A percentile compares a stretch with the other conserved stretches of the same genome.
Evolutionary conservation across 2,888 invertebrate species (phyloP).

Genomic region (Coenonympha glycerion): DNA sequence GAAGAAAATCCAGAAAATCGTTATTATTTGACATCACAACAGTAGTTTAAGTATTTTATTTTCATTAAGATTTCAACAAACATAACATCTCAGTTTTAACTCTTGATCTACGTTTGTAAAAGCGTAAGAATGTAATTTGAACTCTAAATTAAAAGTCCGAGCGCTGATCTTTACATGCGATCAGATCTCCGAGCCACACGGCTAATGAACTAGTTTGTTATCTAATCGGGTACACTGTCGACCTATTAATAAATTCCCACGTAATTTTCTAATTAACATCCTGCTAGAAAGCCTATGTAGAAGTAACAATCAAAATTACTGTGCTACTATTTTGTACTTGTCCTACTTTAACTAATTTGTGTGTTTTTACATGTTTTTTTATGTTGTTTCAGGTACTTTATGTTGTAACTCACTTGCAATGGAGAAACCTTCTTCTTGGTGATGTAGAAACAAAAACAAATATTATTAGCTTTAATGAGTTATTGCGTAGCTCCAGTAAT

Average conservation of each 20-base stretch:
- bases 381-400: constrained; percentile 62
- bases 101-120: background rate
- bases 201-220: constrained; percentile 75
- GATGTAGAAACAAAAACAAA: constrained; percentile 15
- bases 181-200: constrained; percentile 50
- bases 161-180: constrained; percentile 29
- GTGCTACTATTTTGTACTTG: constrained; percentile 4
- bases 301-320: constrained; percentile 15
- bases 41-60: background rate
- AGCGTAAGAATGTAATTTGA: constrained; percentile 33
- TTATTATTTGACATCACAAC: background rate
- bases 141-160: constrained; percentile 50
- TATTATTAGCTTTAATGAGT: constrained; percentile 26
- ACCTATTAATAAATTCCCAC: constrained; percentile 74
- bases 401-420: constrained; percentile 30
- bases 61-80: background rate
- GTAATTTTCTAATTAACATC: constrained; percentile 74
- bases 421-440: constrained; percentile 6
- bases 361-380: no score
- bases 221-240: constrained; percentile 70
- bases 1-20: background rate
- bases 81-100: background rate
- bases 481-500: constrained; percentile 31
- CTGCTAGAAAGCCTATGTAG: constrained; percentile 33
- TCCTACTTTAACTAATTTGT: constrained; percentile 11